Conservation (phyloP, 2,888 invertebrate genomes). For the Drosophila neotestacea region DNA sequence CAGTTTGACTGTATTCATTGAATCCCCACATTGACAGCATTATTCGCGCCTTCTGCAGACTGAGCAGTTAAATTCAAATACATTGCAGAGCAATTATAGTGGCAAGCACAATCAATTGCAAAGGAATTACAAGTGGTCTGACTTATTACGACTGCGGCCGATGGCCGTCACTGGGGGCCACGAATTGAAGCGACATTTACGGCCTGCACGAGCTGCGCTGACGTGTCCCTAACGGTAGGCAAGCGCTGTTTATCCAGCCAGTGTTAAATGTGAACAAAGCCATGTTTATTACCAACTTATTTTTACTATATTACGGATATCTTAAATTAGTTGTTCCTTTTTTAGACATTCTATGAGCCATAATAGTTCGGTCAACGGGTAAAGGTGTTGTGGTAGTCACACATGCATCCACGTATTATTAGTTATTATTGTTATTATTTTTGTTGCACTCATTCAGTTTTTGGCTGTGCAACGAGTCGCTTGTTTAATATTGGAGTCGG, state of each 20-base stretch:
- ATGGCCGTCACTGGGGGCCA: conserved; percentile 3
- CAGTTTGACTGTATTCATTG: too few relatives aligned
- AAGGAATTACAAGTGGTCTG: conserved; percentile 44
- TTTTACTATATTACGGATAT: conserved; percentile 53
- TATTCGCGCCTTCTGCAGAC: neutral
- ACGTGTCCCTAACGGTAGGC: conserved; percentile 68
- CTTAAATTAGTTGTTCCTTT: conserved; percentile 13
- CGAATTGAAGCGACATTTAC: conserved; percentile 10
- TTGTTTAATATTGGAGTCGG: conserved; percentile 24
- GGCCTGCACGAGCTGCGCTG: conserved; percentile 46
- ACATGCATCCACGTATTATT: conserved; percentile 32
- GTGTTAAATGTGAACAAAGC: conserved; percentile 27
- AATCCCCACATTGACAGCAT: neutral
- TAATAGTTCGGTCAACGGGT: conserved; percentile 46
- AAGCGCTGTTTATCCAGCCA: conserved; percentile 22
- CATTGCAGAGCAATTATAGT: conserved; percentile 26
- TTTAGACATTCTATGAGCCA: conserved; percentile 36
- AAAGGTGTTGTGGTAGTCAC: conserved; percentile 17
- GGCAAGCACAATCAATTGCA: conserved; percentile 13
- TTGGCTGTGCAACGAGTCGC: conserved; percentile 63
- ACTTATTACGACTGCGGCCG: conserved; percentile 16
- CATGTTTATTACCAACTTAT: conserved; percentile 15
- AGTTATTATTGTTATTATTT: conserved; percentile 17
- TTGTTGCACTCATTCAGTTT: conserved; percentile 69
- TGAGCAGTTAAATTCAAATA: conserved; percentile 1